Evolutionary conservation across 2,113 vertebrate species (phyloP).

Genomic region (Himantopus leucocephalus): DNA sequence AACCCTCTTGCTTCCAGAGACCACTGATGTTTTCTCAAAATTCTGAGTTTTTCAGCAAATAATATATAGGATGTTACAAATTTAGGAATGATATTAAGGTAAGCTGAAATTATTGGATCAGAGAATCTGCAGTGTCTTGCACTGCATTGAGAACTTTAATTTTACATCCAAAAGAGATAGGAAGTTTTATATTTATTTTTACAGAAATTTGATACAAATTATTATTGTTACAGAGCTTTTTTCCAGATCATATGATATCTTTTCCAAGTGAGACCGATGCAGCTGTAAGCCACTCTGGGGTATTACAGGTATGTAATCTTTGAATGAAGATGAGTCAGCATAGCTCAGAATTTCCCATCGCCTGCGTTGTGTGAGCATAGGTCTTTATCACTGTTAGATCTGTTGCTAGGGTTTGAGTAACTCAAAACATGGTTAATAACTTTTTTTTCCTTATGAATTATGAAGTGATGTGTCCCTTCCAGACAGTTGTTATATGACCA

Average conservation of each 20-base stretch:
- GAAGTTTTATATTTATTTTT: neutral
- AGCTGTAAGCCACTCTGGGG: constrained; percentile 82
- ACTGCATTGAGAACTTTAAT: neutral
- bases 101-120: neutral
- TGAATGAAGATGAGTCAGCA: neutral
- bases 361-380: neutral
- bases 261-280: constrained; percentile 85
- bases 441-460: neutral
- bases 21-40: neutral
- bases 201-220: constrained; percentile 12
- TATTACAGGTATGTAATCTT: constrained; percentile 85
- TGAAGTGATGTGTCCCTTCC: neutral
- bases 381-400: neutral
- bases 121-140: neutral
- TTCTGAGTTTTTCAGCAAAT: neutral
- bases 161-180: neutral
- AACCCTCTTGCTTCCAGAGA: neutral
- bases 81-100: neutral
- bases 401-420: neutral
- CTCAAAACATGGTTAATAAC: neutral
- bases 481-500: neutral
- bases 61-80: neutral
- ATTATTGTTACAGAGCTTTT: constrained; percentile 85
- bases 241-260: constrained; percentile 95
- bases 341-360: neutral